phyloP scores from a whole-genome alignment of 2,797 vertebrate genomes.

The Chrysocyon brachyurus region DNA sequence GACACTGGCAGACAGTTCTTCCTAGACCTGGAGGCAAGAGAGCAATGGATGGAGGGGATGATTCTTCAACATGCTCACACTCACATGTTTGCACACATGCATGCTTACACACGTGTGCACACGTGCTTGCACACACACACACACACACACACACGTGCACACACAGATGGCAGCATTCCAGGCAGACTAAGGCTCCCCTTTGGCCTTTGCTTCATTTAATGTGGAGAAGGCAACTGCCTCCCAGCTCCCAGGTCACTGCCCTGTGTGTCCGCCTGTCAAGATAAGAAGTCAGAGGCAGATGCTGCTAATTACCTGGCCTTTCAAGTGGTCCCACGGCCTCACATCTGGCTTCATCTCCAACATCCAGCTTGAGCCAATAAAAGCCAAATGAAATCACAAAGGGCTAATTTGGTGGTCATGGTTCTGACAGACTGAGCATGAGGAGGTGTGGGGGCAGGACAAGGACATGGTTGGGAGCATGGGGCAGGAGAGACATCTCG shows the following conservation, averaged over 20 bases:
- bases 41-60: background rate
- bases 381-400: slow-evolving; percentile 86
- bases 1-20: background rate
- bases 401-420: slow-evolving; percentile 75
- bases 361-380: slow-evolving; percentile 88
- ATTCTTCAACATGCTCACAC: background rate
- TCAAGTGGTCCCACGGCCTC: slow-evolving; percentile 88
- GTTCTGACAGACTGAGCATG: slow-evolving; percentile 48
- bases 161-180: slow-evolving; percentile 74
- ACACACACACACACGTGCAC: background rate
- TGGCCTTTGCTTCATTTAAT: slow-evolving; percentile 81
- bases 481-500: background rate
- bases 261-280: slow-evolving; percentile 88
- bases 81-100: background rate
- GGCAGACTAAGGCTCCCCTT: slow-evolving; percentile 68
- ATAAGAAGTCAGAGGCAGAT: slow-evolving; percentile 91
- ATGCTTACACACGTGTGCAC: background rate
- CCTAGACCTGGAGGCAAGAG: background rate
- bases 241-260: slow-evolving; percentile 84
- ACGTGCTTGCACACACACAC: background rate
- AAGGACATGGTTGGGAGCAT: background rate
- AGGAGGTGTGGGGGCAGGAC: background rate
- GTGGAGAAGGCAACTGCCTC: slow-evolving; percentile 83
- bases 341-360: slow-evolving; percentile 91
- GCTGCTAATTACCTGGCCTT: slow-evolving; percentile 91